These are phyloP conservation scores for Lagocephalus sceleratus DNA, from an alignment of 2,797 vertebrate genomes.

Conservation along the genomic window DNA sequence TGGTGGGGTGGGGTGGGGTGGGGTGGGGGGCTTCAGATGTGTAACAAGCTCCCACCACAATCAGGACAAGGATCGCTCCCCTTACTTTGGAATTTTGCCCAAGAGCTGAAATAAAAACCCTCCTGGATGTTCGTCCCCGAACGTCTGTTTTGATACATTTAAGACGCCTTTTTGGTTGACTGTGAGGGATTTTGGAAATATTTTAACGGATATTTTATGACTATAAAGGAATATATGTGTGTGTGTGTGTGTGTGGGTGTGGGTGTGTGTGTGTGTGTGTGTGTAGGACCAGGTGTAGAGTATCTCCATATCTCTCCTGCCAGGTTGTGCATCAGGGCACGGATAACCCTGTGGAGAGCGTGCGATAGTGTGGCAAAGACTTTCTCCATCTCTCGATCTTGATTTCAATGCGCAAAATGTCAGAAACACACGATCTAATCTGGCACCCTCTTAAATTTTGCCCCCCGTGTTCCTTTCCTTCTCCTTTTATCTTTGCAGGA, in stretches of 20 bases:
- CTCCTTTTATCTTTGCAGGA: slow-evolving; percentile 3
- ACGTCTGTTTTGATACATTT: slow-evolving; percentile 15
- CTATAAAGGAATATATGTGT: slow-evolving; percentile 11
- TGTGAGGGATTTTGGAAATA: not conserved
- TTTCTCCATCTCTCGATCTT: slow-evolving; percentile 18
- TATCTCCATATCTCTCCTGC: slow-evolving; percentile 12
- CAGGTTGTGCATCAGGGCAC: slow-evolving; percentile 31
- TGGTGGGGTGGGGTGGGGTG: too few relatives aligned
- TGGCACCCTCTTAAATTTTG: slow-evolving; percentile 15
- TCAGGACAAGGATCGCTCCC: slow-evolving; percentile 5
- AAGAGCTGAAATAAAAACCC: slow-evolving; percentile 21
- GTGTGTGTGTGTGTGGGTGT: slow-evolving; percentile 1
- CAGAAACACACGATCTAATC: slow-evolving; percentile 34
- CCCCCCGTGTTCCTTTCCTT: slow-evolving; percentile 10
- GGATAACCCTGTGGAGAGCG: slow-evolving; percentile 23
- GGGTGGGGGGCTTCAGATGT: too few relatives aligned
- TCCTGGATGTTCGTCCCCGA: not conserved
- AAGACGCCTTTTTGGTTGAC: not conserved
- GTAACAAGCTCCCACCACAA: slow-evolving; percentile 7
- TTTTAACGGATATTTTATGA: slow-evolving; percentile 4
- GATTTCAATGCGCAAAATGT: slow-evolving; percentile 30
- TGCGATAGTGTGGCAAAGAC: slow-evolving; percentile 5
- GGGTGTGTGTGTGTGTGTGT: slow-evolving; percentile 13
- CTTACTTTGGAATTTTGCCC: slow-evolving; percentile 11
- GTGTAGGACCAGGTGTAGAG: slow-evolving; percentile 9